A percentile compares a stretch with the other conserved stretches of the same genome.
Conservation (phyloP, 2,888 invertebrate species). For the Pyrgus malvae region DNA sequence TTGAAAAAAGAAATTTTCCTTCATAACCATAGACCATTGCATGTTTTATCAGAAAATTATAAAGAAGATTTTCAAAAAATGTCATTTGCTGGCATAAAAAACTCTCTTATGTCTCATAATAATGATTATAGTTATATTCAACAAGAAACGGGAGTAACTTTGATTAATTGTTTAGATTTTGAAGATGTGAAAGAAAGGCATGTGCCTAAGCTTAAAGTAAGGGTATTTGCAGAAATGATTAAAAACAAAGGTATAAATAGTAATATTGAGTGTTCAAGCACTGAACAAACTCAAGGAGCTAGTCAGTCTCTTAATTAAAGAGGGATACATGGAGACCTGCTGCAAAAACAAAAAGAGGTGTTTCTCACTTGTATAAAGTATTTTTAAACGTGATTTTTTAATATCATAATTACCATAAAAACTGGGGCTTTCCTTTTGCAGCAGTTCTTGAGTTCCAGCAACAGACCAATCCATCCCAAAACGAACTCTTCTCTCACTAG, state of each 20-base stretch:
- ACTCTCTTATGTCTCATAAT: no score
- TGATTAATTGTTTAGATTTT: conserved; percentile 4
- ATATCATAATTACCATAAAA: conserved; percentile 8
- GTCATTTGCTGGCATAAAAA: conserved; percentile 2
- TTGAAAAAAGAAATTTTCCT: conserved; percentile 12
- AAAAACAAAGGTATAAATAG: conserved; percentile 1
- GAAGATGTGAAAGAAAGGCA: background rate
- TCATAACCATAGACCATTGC: conserved; percentile 12
- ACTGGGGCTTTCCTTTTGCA: conserved; percentile 13
- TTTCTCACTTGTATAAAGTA: conserved; percentile 10
- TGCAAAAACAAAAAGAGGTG: conserved; percentile 11
- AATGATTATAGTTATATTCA: no score
- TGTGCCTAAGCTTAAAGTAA: background rate
- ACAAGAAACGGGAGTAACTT: conserved; percentile 1
- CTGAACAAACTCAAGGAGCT: conserved; percentile 13
- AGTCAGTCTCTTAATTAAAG: conserved; percentile 12
- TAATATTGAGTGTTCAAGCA: background rate
- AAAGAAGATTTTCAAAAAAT: background rate
- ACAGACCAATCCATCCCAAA: background rate
- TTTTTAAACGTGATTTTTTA: conserved; percentile 12
- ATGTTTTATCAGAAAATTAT: conserved; percentile 7
- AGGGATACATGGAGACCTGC: conserved; percentile 10
- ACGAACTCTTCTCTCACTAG: no score
- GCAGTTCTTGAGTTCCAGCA: conserved; percentile 6
- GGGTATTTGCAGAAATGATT: conserved; percentile 1